Evolutionary conservation across 2,113 vertebrate species (phyloP), one percentile per base, ranked within the genome.

Genomic region (Carassius carassius): DNA sequence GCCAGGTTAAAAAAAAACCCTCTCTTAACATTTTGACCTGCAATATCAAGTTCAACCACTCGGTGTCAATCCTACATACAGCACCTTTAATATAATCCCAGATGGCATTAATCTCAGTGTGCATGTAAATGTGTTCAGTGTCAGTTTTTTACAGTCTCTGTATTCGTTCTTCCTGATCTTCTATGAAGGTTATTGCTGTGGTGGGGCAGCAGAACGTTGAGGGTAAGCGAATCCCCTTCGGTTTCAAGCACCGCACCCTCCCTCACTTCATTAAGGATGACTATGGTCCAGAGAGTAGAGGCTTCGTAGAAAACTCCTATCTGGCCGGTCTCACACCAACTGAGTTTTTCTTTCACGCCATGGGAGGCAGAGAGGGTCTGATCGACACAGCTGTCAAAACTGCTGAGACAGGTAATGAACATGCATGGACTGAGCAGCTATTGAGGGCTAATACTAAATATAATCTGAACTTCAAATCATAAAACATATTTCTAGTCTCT

Each of bases 181-280:
- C 23, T 56, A 0, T 76, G 0, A 81, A 99, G 98, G 98, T 99
- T 81, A 99, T 99, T 81, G 98, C 97, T 0, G 98, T 99, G 80
- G 97, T 99, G 63, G 98, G 98, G 0, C 98, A 99, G 91, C 98
- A 99, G 94, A 99, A 99, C 32, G 98, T 99, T 56, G 98, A 99
- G 84, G 98, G 98, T 72, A 99, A 99, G 29, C 94, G 97, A 21
- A 99, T 99, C 90, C 98, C 98, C 0, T 99, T 99, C 0, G 98
- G 98, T 41, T 99, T 99, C 93, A 99, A 99, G 90, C 97, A 99
- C 88, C 96, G 97, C 5, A 99, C 97, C 0, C 89, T 99, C 84
- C 98, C 98, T 11, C 98, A 99, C 90, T 99, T 99, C 94, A 99
- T 99, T 84, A 99, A 99, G 88, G 98, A 99, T 4, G 98, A 99